Evolutionary conservation across 2,113 vertebrate genomes (phyloP).

Genomic region (Casuarius casuarius): DNA sequence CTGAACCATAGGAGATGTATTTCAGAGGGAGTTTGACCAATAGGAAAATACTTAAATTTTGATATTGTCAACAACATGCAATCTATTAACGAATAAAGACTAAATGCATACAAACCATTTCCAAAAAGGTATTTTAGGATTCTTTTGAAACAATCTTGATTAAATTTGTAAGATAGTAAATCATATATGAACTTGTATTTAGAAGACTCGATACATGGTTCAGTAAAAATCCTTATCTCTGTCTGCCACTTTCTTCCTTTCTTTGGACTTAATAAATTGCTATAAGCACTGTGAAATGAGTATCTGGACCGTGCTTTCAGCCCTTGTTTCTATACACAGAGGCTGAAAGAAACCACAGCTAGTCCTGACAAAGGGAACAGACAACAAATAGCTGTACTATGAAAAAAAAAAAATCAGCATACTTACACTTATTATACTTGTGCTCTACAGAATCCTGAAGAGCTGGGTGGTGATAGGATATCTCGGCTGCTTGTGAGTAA

Average conservation of each 20-base stretch:
- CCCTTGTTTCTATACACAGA: not conserved
- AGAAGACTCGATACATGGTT: not conserved
- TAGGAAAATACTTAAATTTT: not conserved
- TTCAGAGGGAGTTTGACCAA: not conserved
- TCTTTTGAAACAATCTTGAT: not conserved
- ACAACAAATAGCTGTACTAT: accelerated
- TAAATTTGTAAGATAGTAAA: not conserved
- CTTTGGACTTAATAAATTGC: not conserved
- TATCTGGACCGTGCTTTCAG: not conserved
- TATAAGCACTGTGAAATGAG: not conserved
- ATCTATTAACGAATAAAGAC: not conserved
- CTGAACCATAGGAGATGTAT: not conserved
- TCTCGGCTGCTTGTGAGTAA: constrained; percentile 6
- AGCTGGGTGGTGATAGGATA: not conserved
- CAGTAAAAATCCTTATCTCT: not conserved
- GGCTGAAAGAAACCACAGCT: not conserved
- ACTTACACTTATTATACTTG: not conserved
- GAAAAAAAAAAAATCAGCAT: not conserved
- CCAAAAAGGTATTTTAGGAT: not conserved
- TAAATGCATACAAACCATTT: not conserved
- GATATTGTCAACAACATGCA: not conserved
- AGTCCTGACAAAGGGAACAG: not conserved
- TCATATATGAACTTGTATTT: not conserved
- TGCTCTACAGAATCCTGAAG: not conserved
- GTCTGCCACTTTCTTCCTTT: not conserved